Conservation (phyloP, 2,113 vertebrate species). For the Cairina moschata region DNA sequence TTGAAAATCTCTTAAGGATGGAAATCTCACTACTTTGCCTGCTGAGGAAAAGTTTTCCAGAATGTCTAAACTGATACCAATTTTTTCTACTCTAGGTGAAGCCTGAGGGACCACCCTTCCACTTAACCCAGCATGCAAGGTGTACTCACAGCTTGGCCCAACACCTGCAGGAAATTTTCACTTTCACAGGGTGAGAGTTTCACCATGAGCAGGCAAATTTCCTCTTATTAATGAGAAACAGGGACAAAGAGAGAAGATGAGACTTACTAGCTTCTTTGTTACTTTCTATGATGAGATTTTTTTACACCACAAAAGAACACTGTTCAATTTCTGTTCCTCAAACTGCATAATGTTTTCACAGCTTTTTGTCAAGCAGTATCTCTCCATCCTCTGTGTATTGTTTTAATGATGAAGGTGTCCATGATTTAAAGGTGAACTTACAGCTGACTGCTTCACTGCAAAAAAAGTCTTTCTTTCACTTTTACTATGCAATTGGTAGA, state of each 20-base stretch:
- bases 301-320: not conserved
- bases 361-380: not conserved
- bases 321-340: not conserved
- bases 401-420: not conserved
- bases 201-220: slow-evolving; percentile 32
- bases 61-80: not conserved
- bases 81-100: not conserved
- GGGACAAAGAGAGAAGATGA: not conserved
- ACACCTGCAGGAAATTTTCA: not conserved
- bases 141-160: not conserved
- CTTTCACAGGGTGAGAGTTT: slow-evolving; percentile 26
- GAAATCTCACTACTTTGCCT: not conserved
- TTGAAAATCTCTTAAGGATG: not conserved
- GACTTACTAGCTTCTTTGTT: not conserved
- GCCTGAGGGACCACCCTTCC: not conserved
- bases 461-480: slow-evolving; percentile 14
- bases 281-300: not conserved
- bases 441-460: not conserved
- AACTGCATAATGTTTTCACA: not conserved
- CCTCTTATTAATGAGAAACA: slow-evolving; percentile 30
- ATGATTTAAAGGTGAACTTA: slow-evolving; percentile 28
- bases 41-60: not conserved
- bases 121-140: not conserved
- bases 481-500: slow-evolving; percentile 35
- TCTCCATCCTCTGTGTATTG: not conserved